A percentile compares a stretch with the other conserved stretches of the same genome.
Evolutionary conservation across 2,797 vertebrate species (phyloP).

Genomic region (Hylomyscus alleni): DNA sequence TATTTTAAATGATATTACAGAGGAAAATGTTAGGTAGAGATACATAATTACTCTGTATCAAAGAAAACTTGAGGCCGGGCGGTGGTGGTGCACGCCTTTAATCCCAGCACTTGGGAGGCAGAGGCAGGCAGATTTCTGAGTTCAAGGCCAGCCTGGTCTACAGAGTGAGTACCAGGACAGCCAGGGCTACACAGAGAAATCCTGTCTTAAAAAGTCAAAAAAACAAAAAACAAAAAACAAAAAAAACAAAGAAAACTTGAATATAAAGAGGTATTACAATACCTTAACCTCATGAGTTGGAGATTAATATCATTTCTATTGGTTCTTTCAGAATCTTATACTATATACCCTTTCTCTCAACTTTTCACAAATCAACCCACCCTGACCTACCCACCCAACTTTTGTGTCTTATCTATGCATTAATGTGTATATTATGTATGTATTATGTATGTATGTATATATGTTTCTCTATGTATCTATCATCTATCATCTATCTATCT

Average conservation of each 20-base stretch:
- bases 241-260: neutral
- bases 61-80: neutral
- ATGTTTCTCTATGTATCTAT: neutral
- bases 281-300: neutral
- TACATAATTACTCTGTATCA: neutral
- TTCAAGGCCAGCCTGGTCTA: no score
- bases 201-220: no score
- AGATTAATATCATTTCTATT: neutral
- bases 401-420: neutral
- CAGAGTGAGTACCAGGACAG: no score
- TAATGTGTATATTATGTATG: neutral
- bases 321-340: neutral
- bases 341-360: no score
- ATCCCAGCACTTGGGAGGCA: no score
- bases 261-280: slow-evolving; percentile 7
- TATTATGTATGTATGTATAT: neutral
- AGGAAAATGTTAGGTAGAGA: neutral
- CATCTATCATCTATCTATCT: no score
- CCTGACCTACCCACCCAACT: neutral
- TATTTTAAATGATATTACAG: slow-evolving; percentile 3
- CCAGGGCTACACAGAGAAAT: no score
- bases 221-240: no score
- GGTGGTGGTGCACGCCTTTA: no score
- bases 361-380: neutral
- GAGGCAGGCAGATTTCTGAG: no score